Conservation (phyloP, 2,888 invertebrate species). For the Lasioglossum morio region DNA sequence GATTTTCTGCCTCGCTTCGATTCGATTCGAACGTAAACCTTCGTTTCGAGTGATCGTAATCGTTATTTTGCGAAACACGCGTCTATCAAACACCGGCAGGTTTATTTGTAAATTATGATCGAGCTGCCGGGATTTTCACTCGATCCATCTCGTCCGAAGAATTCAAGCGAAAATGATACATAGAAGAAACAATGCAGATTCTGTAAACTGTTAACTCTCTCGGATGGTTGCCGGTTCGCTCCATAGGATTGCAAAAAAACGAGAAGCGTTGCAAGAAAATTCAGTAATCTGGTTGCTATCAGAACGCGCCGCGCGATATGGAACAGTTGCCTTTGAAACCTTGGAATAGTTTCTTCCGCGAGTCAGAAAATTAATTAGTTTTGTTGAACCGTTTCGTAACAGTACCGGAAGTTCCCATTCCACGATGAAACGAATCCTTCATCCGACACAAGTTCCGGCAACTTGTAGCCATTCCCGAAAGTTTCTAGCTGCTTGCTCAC, state of each 20-base stretch:
- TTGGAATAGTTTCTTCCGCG: constrained; percentile 4
- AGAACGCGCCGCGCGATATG: not conserved
- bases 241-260: not conserved
- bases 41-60: not conserved
- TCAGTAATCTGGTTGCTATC: not conserved
- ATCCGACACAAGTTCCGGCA: constrained; percentile 6
- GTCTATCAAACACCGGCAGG: not conserved
- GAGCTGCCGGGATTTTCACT: not conserved
- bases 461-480: constrained; percentile 21
- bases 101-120: not conserved
- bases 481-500: not conserved
- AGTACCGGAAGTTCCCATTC: constrained; percentile 25
- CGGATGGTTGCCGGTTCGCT: not conserved
- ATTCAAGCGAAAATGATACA: not conserved
- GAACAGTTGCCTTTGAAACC: constrained; percentile 7
- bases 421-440: constrained; percentile 24
- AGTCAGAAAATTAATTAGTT: constrained; percentile 43
- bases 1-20: not conserved
- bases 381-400: constrained; percentile 21
- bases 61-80: not conserved
- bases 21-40: not conserved
- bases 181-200: not conserved
- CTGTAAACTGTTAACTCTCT: not conserved
- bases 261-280: not conserved
- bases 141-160: not conserved